These are phyloP conservation scores for Stenurella melanura DNA, from an alignment of 2,888 invertebrate genomes.

Conservation along the genomic window DNA sequence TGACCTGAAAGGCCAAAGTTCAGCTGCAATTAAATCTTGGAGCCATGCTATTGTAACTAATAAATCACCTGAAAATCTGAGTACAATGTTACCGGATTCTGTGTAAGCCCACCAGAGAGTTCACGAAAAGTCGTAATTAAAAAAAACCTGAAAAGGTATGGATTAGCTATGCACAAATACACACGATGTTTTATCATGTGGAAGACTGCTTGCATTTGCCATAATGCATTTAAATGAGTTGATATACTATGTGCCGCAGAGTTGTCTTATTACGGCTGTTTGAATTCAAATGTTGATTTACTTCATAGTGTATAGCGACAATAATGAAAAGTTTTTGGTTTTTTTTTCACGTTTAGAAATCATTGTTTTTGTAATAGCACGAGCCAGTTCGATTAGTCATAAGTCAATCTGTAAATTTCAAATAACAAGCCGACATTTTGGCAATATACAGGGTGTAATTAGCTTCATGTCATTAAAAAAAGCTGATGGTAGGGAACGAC, in stretches of 20 bases:
- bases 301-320: no score
- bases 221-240: not conserved
- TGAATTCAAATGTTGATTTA: no score
- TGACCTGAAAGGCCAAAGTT: slow-evolving; percentile 46
- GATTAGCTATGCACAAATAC: not conserved
- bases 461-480: no score
- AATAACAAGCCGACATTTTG: no score
- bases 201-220: not conserved
- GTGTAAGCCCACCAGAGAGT: not conserved
- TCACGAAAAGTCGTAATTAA: not conserved
- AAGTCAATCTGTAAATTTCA: no score
- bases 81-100: slow-evolving; percentile 3
- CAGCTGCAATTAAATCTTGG: slow-evolving; percentile 36
- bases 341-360: no score
- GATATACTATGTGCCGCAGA: not conserved
- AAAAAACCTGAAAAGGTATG: not conserved
- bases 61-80: slow-evolving; percentile 20
- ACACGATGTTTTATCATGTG: not conserved
- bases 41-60: slow-evolving; percentile 11
- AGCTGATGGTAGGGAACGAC: no score
- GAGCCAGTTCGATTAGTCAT: no score
- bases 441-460: no score
- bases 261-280: no score
- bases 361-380: no score
- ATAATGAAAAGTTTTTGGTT: no score